Evolutionary conservation across 2,113 vertebrate genomes (phyloP).

Genomic region (Hymenochirus boettgeri): DNA sequence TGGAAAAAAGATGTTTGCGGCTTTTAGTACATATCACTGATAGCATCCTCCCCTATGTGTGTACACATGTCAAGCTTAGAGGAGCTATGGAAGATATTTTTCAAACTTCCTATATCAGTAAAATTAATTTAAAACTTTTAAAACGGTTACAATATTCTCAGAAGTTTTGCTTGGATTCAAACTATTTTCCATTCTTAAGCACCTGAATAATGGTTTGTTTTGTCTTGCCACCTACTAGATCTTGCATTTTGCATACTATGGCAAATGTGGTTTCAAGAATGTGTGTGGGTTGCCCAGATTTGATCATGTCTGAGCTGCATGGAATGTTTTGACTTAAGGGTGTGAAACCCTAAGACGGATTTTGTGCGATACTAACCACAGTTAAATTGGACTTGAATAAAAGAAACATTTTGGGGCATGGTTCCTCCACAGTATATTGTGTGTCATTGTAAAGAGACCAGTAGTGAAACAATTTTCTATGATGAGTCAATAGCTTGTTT

Average conservation of each 20-base stretch:
- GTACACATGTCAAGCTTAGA: too few species aligned
- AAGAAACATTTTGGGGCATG: background rate
- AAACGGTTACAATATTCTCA: too few species aligned
- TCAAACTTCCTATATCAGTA: too few species aligned
- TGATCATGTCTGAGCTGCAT: constrained; percentile 8
- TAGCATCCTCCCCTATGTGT: too few species aligned
- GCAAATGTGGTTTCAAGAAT: constrained; percentile 12
- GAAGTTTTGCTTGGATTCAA: background rate
- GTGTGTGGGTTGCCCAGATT: background rate
- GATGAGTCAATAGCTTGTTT: too few species aligned
- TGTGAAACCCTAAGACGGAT: constrained; percentile 16
- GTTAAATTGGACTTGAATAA: background rate
- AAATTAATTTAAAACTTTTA: too few species aligned
- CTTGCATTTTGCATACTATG: constrained; percentile 12
- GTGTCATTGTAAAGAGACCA: background rate
- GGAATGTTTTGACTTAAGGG: constrained; percentile 27
- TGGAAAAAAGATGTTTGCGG: too few species aligned
- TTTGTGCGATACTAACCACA: background rate
- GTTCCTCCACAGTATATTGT: background rate
- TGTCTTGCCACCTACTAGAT: background rate
- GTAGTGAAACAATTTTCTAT: too few species aligned
- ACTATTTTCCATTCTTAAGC: background rate
- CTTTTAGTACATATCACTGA: too few species aligned
- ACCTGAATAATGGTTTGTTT: background rate
- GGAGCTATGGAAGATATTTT: too few species aligned